A percentile compares a stretch with the other conserved stretches of the same genome.
These are phyloP conservation scores for Natator depressus DNA, from an alignment of 2,113 vertebrate genomes.

Conservation along the genomic window DNA sequence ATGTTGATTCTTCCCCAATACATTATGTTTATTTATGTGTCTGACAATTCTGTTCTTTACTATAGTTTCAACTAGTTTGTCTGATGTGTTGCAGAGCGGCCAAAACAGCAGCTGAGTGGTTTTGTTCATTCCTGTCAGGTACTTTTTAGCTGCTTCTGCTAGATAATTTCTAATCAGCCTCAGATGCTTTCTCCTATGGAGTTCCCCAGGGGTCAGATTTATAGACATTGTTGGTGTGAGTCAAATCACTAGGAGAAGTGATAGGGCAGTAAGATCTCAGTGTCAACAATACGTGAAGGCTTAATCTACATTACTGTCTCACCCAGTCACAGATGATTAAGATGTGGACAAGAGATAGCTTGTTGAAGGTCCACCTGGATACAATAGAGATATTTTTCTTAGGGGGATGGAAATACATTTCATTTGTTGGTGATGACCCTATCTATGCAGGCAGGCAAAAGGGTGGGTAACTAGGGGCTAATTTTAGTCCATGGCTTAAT, in stretches of 20 bases:
- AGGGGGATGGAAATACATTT: neutral
- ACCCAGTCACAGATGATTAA: neutral
- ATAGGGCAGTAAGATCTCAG: fast-evolving
- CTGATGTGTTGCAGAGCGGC: neutral
- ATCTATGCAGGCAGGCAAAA: too few species aligned
- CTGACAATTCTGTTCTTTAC: too few species aligned
- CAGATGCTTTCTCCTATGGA: neutral
- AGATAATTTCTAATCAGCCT: neutral
- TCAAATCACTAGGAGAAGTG: neutral
- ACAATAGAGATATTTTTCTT: neutral
- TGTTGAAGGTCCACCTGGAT: neutral
- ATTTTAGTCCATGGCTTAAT: too few species aligned
- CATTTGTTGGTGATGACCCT: neutral
- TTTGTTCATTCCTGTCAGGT: neutral
- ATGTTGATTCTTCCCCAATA: too few species aligned
- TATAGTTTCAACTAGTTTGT: too few species aligned
- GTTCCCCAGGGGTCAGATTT: neutral
- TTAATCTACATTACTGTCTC: neutral
- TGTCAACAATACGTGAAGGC: neutral
- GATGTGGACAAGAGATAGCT: neutral
- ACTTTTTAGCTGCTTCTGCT: neutral
- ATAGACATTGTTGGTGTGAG: neutral
- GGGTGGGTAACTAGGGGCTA: too few species aligned
- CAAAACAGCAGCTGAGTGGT: neutral
- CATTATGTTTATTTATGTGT: too few species aligned